Percentiles rank a stretch among this genome's conserved stretches.
Evolutionary conservation across 2,113 vertebrate species (phyloP).

Genomic region (Urocolius indicus): DNA sequence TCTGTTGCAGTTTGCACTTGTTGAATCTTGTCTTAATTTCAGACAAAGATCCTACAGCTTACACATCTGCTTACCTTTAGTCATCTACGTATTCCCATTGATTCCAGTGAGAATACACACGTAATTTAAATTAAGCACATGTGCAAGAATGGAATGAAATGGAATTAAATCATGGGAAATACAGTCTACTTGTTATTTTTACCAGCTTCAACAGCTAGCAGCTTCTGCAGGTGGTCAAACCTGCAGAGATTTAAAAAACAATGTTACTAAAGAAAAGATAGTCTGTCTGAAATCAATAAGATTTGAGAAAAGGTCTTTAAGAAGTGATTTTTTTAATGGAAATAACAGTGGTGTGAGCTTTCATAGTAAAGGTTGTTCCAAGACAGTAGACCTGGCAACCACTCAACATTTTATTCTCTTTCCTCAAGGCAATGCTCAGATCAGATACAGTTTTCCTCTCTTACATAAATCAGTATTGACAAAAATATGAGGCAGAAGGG

Average conservation of each 20-base stretch:
- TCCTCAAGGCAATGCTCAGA: not conserved
- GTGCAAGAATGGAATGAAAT: not conserved
- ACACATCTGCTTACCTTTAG: constrained; percentile 67
- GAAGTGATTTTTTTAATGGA: not conserved
- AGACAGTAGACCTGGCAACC: constrained; percentile 47
- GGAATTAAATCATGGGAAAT: constrained; percentile 4
- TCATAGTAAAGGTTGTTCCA: constrained; percentile 6
- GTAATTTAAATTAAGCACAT: not conserved
- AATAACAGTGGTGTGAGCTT: not conserved
- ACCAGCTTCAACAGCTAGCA: not conserved
- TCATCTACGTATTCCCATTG: not conserved
- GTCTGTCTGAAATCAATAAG: not conserved
- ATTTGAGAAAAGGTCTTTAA: not conserved
- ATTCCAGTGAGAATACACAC: not conserved
- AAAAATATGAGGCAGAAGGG: not conserved
- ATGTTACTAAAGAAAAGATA: not conserved
- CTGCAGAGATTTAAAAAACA: not conserved
- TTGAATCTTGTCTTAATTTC: constrained; percentile 43
- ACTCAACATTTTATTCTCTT: constrained; percentile 16
- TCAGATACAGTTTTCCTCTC: not conserved
- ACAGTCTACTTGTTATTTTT: constrained; percentile 9
- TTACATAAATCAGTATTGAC: not conserved
- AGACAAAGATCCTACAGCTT: not conserved
- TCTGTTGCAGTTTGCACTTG: not conserved
- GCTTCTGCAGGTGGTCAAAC: constrained; percentile 24